Conservation (phyloP, 2,888 invertebrate species). For the Pristionchus fissidentatus region DNA sequence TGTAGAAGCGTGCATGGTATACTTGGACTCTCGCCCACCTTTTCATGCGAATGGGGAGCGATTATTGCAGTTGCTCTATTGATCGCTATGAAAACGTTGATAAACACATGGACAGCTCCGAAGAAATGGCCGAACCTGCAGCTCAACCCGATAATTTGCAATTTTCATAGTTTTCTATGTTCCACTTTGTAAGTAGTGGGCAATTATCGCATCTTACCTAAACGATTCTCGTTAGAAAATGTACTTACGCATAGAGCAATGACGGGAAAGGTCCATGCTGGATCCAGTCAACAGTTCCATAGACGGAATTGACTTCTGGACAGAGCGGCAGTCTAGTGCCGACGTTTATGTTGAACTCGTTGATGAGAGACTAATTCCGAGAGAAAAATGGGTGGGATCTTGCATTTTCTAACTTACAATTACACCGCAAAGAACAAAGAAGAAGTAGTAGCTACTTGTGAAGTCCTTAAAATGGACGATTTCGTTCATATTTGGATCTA, state of each 20-base stretch:
- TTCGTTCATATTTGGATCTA: neutral
- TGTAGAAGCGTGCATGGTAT: neutral
- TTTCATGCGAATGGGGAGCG: neutral
- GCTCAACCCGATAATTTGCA: too few relatives aligned
- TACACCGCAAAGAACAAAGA: slow-evolving; percentile 10
- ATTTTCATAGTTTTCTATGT: too few relatives aligned
- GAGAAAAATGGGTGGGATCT: neutral
- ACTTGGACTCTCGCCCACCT: neutral
- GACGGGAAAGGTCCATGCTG: neutral
- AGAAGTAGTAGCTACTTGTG: slow-evolving; percentile 24
- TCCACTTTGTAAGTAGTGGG: too few relatives aligned
- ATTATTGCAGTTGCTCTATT: slow-evolving; percentile 9
- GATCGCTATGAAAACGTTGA: neutral
- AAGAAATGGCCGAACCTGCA: slow-evolving; percentile 29
- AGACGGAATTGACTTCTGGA: slow-evolving; percentile 12
- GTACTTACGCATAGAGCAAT: neutral
- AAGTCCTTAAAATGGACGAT: neutral
- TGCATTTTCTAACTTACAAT: neutral
- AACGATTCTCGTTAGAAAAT: neutral
- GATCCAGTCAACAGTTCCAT: slow-evolving; percentile 1
- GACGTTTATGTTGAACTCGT: neutral
- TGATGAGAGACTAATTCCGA: neutral
- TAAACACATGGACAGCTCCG: neutral
- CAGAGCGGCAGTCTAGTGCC: slow-evolving; percentile 13
- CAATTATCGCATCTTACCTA: too few relatives aligned